Evolutionary conservation across 1,140 invertebrate species (phyloP).

Genomic region (Ylistrum balloti): DNA sequence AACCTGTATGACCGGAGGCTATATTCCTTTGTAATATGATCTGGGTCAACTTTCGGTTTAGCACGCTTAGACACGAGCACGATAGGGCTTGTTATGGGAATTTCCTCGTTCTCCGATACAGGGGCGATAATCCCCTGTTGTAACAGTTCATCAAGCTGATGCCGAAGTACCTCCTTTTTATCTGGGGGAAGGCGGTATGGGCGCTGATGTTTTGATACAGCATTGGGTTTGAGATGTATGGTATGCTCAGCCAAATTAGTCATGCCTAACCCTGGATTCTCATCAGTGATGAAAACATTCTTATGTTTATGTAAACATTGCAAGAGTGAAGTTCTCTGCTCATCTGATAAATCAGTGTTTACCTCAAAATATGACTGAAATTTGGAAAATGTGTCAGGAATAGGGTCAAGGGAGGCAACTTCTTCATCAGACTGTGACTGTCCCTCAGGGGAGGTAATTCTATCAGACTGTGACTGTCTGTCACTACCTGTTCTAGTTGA

Average conservation of each 20-base stretch:
- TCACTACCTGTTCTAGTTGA: too few relatives aligned
- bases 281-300: slow-evolving; percentile 45
- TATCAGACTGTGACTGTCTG: too few relatives aligned
- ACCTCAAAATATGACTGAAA: background rate
- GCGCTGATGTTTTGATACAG: slow-evolving; percentile 50
- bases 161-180: slow-evolving; percentile 45
- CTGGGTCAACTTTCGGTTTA: background rate
- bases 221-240: slow-evolving; percentile 49
- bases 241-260: slow-evolving; percentile 46
- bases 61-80: slow-evolving; percentile 47
- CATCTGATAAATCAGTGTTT: background rate
- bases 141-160: slow-evolving; percentile 56
- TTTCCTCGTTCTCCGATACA: background rate
- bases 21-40: slow-evolving; percentile 39
- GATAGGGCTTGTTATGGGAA: slow-evolving; percentile 54
- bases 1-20: slow-evolving; percentile 26
- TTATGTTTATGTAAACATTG: background rate
- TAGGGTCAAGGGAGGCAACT: background rate
- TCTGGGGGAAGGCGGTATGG: slow-evolving; percentile 49
- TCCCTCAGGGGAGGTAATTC: too few relatives aligned
- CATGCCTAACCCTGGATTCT: slow-evolving; percentile 6
- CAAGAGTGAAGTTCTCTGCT: background rate
- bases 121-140: slow-evolving; percentile 52
- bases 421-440: too few relatives aligned
- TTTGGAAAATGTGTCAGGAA: background rate